phyloP scores from a whole-genome alignment of 1,140 invertebrate species.

The Tetranychus cinnabarinus region DNA sequence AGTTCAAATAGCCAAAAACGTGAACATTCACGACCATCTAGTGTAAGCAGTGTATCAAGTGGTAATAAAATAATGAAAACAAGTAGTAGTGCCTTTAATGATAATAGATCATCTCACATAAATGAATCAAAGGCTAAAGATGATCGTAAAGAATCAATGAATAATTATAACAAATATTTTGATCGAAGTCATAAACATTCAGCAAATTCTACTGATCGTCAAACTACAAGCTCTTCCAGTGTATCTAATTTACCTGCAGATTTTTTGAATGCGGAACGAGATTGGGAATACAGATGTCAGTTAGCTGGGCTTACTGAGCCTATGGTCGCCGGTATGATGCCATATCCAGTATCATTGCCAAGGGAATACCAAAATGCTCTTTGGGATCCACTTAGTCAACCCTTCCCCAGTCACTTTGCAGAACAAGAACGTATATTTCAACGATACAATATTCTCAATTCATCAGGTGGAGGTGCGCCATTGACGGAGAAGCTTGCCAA shows the following conservation, averaged over 20 bases:
- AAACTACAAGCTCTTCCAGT: neutral
- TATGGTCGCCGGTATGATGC: neutral
- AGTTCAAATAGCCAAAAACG: neutral
- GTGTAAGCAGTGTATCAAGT: neutral
- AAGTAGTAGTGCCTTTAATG: neutral
- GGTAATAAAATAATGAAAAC: neutral
- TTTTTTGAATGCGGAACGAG: too few relatives aligned
- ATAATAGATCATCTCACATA: neutral
- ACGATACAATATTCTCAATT: slow-evolving; percentile 6
- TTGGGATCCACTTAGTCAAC: neutral
- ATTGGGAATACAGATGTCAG: too few relatives aligned
- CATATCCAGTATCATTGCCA: neutral
- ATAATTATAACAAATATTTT: too few relatives aligned
- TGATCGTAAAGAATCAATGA: neutral
- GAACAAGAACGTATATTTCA: slow-evolving; percentile 8
- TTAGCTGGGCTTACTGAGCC: too few relatives aligned
- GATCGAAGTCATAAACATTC: too few relatives aligned
- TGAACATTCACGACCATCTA: neutral
- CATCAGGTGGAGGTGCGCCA: slow-evolving; percentile 8
- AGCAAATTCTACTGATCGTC: too few relatives aligned
- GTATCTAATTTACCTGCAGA: neutral
- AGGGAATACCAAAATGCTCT: neutral
- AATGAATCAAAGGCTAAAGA: neutral
- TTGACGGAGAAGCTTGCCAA: slow-evolving; percentile 7
- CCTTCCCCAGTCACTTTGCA: neutral